Conservation (phyloP, 2,797 vertebrate species). For the Chaenodraco wilsoni region DNA sequence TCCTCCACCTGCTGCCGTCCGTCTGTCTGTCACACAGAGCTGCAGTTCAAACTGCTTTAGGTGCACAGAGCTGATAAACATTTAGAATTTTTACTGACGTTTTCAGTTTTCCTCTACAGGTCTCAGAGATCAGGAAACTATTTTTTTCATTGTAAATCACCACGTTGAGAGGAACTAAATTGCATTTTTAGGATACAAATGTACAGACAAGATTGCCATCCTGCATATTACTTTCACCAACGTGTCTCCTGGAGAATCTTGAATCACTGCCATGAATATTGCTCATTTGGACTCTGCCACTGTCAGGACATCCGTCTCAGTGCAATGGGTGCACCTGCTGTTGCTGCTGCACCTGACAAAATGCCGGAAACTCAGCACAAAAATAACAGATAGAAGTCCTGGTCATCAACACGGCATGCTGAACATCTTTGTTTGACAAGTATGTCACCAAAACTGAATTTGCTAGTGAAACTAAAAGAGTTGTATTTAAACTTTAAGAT, state of each 20-base stretch:
- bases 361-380: slow-evolving; percentile 19
- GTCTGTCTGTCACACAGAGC: slow-evolving; percentile 45
- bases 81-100: neutral
- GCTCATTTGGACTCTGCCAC: neutral
- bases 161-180: neutral
- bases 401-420: neutral
- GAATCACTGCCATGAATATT: neutral
- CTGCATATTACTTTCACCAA: neutral
- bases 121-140: neutral
- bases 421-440: slow-evolving; percentile 21
- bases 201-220: neutral
- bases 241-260: neutral
- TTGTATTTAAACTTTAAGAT: neutral
- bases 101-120: neutral
- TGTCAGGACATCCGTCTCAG: neutral
- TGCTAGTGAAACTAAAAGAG: neutral
- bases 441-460: neutral
- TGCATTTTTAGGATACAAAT: neutral
- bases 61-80: neutral
- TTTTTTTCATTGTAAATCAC: neutral
- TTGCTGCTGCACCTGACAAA: slow-evolving; percentile 16
- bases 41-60: slow-evolving; percentile 41
- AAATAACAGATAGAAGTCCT: slow-evolving; percentile 7
- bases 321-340: slow-evolving; percentile 25
- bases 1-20: slow-evolving; percentile 74